A percentile compares a stretch with the other conserved stretches of the same genome.
Evolutionary conservation across 1,140 invertebrate genomes (phyloP).

Genomic region (Psilanteris sp.): DNA sequence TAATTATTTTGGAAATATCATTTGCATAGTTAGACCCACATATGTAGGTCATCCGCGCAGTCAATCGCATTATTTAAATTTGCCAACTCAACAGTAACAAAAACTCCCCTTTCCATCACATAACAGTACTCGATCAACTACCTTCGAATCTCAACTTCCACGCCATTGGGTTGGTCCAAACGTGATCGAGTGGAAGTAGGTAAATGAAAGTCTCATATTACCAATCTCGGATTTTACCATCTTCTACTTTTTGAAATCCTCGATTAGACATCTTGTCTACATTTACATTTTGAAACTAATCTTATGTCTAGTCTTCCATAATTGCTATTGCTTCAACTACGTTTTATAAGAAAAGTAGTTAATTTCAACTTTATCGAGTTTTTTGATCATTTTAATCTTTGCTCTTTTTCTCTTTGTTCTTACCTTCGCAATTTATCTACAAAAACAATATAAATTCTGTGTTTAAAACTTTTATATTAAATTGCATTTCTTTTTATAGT

Average conservation of each 20-base stretch:
- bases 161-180: conserved; percentile 20
- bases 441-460: too few species aligned
- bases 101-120: conserved; percentile 21
- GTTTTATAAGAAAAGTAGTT: too few species aligned
- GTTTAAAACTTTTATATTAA: too few species aligned
- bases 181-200: conserved; percentile 50
- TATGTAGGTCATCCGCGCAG: conserved; percentile 12
- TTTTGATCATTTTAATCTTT: too few species aligned
- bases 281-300: too few species aligned
- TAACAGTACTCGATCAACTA: conserved; percentile 41
- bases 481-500: too few species aligned
- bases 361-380: too few species aligned
- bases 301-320: too few species aligned
- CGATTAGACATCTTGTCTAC: conserved; percentile 35
- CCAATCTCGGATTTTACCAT: conserved; percentile 12
- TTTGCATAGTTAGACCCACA: background rate
- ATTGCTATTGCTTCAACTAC: too few species aligned
- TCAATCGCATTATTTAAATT: conserved; percentile 45
- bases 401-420: too few species aligned
- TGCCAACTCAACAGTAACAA: conserved; percentile 44
- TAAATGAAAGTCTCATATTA: conserved; percentile 51
- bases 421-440: too few species aligned
- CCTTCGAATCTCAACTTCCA: conserved; percentile 47
- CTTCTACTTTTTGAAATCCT: conserved; percentile 22
- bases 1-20: background rate